Conservation (phyloP, 2,113 vertebrate species). For the Oenanthe oenanthe region DNA sequence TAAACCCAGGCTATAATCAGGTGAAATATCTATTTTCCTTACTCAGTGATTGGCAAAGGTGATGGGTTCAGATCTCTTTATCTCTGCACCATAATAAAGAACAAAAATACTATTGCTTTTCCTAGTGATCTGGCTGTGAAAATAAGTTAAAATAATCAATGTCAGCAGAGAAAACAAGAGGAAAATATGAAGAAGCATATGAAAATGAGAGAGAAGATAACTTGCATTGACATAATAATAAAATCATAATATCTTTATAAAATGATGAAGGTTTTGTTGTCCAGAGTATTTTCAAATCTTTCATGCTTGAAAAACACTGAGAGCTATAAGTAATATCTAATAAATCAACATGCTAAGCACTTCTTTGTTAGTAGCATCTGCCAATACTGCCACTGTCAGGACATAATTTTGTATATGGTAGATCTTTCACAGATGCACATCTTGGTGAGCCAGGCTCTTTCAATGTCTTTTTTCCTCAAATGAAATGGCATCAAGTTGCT, state of each 20-base stretch:
- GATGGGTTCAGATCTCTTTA: conserved; percentile 42
- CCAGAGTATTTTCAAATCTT: neutral
- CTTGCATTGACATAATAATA: conserved; percentile 56
- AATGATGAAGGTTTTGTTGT: conserved; percentile 35
- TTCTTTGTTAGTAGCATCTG: neutral
- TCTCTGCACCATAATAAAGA: conserved; percentile 51
- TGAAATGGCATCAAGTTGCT: neutral
- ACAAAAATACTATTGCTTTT: conserved; percentile 47
- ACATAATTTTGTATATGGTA: neutral
- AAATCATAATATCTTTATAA: conserved; percentile 55
- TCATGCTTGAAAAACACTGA: neutral
- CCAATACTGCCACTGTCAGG: neutral
- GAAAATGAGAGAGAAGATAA: conserved; percentile 45
- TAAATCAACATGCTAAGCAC: neutral
- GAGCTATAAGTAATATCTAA: neutral
- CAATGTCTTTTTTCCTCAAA: neutral
- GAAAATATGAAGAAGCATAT: conserved; percentile 64
- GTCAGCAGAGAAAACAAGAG: conserved; percentile 70
- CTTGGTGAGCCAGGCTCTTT: neutral
- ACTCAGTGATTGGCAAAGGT: neutral
- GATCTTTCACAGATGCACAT: neutral
- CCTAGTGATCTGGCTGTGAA: conserved; percentile 63
- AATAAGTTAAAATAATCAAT: conserved; percentile 77
- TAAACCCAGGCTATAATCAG: conserved; percentile 63
- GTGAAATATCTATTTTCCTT: conserved; percentile 69